These are phyloP conservation scores for Dysmachus trigonus DNA, from an alignment of 2,888 invertebrate species.

Conservation along the genomic window DNA sequence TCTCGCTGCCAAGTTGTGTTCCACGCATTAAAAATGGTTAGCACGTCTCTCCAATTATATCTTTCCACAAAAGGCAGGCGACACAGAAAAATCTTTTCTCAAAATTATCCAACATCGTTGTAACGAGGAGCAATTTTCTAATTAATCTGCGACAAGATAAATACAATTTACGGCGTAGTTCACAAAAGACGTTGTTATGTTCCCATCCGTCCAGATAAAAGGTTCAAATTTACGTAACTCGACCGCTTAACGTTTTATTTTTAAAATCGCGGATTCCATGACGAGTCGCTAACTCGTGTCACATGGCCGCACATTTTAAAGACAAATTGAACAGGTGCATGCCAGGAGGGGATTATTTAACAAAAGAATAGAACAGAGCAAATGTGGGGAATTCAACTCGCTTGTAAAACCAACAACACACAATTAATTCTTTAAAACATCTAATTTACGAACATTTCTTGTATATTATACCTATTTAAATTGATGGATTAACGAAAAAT, in stretches of 20 bases:
- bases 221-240: neutral
- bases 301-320: neutral
- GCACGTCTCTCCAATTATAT: neutral
- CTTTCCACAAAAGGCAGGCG: neutral
- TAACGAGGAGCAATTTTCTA: neutral
- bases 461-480: too few relatives aligned
- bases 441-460: too few relatives aligned
- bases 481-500: too few relatives aligned
- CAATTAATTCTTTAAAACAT: neutral
- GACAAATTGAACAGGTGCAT: slow-evolving; percentile 1
- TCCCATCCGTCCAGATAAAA: neutral
- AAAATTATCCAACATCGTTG: neutral
- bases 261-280: neutral
- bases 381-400: neutral
- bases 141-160: slow-evolving; percentile 4
- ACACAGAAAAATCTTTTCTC: neutral
- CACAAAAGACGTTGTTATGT: slow-evolving; percentile 1
- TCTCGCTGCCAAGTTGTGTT: neutral
- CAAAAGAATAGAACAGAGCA: neutral
- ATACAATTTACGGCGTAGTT: neutral
- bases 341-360: neutral
- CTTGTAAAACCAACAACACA: neutral
- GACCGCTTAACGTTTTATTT: neutral
- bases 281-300: neutral
- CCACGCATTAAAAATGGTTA: neutral